These are phyloP conservation scores for Zaprionus lachaisei DNA, from an alignment of 1,140 invertebrate species.

Conservation along the genomic window DNA sequence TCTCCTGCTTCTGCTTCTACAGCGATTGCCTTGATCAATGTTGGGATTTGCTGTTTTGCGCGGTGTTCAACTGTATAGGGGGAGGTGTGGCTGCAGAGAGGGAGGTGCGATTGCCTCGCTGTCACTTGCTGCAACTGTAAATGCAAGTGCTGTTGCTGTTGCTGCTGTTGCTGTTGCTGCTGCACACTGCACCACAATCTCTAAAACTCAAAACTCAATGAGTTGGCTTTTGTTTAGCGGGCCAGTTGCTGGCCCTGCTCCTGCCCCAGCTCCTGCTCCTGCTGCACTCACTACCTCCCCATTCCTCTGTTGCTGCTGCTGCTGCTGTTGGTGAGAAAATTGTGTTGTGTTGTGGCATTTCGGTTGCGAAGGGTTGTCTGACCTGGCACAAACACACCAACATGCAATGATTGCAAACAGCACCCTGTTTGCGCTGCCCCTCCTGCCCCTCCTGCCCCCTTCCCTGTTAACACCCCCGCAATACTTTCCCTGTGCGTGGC, in stretches of 20 bases:
- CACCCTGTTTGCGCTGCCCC: slow-evolving; percentile 17
- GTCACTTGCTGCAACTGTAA: slow-evolving; percentile 43
- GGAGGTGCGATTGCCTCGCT: neutral
- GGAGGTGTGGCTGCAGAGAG: neutral
- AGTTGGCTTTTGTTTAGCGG: slow-evolving; percentile 72
- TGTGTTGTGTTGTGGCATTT: slow-evolving; percentile 77
- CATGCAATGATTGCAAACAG: slow-evolving; percentile 71
- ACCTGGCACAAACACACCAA: slow-evolving; percentile 22
- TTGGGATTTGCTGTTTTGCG: slow-evolving; percentile 26
- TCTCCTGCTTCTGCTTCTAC: slow-evolving; percentile 10
- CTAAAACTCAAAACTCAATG: slow-evolving; percentile 66
- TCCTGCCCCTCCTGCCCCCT: neutral
- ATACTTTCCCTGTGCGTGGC: slow-evolving; percentile 40
- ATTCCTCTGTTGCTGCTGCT: neutral
- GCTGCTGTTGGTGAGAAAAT: slow-evolving; percentile 66
- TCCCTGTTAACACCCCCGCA: neutral
- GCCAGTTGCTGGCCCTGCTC: slow-evolving; percentile 1
- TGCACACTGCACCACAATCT: slow-evolving; percentile 19
- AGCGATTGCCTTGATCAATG: slow-evolving; percentile 48
- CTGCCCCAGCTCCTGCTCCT: neutral
- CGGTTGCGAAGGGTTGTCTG: slow-evolving; percentile 68
- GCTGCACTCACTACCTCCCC: neutral
- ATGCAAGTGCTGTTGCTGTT: slow-evolving; percentile 30
- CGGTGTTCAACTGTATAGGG: neutral
- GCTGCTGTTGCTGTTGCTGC: slow-evolving; percentile 10